phyloP scores from a whole-genome alignment of 2,888 invertebrate genomes.

The Himalopsyche tibetana region DNA sequence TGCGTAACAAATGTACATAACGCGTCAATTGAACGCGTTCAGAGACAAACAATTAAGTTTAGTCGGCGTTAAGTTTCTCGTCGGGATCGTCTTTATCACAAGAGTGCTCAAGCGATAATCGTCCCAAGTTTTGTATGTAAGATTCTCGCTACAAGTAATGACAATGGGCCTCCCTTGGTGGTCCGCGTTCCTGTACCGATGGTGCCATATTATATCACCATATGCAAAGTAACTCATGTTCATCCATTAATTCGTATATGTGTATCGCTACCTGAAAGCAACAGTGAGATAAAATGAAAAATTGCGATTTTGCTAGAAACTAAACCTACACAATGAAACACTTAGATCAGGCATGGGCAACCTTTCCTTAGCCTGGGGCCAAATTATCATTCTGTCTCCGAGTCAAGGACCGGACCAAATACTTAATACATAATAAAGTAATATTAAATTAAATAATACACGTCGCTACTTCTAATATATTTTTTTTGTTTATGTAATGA shows the following conservation, averaged over 20 bases:
- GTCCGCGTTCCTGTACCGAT: background rate
- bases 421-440: no score
- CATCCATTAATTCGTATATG: background rate
- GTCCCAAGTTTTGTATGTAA: conserved; percentile 39
- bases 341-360: no score
- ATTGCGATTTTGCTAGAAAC: no score
- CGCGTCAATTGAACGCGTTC: conserved; percentile 34
- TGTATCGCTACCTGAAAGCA: no score
- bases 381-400: no score
- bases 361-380: no score
- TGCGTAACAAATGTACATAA: conserved; percentile 4
- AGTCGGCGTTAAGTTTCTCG: conserved; percentile 29
- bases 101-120: conserved; percentile 41
- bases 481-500: no score
- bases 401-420: no score
- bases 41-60: conserved; percentile 26
- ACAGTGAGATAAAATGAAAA: no score
- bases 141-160: conserved; percentile 26
- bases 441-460: no score
- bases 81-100: conserved; percentile 4
- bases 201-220: conserved; percentile 2
- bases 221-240: background rate
- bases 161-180: conserved; percentile 18
- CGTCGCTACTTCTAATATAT: no score
- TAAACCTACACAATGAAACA: no score